phyloP scores from a whole-genome alignment of 2,888 invertebrate genomes.

The Axea sp. region DNA sequence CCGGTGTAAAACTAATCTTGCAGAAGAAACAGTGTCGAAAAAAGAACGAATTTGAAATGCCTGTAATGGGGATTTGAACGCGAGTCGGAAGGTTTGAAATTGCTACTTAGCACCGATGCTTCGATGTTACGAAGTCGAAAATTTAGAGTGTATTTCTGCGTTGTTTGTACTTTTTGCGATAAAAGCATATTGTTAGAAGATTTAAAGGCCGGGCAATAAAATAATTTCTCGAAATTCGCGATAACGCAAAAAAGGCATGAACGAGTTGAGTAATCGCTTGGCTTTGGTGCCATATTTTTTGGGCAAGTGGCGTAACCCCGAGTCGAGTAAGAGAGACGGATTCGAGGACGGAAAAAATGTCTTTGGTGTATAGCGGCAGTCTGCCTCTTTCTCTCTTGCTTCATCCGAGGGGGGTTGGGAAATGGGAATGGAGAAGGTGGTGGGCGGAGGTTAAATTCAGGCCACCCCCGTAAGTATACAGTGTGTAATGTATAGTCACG shows the following conservation, averaged over 20 bases:
- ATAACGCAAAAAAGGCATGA: constrained; percentile 53
- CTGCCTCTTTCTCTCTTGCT: constrained; percentile 59
- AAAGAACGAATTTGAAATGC: too few species aligned
- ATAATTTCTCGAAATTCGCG: constrained; percentile 57
- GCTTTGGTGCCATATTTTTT: constrained; percentile 63
- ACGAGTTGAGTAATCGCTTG: constrained; percentile 61
- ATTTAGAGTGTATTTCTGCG: constrained; percentile 25
- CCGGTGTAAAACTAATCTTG: too few species aligned
- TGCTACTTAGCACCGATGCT: too few species aligned
- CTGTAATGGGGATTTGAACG: too few species aligned
- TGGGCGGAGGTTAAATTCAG: constrained; percentile 73
- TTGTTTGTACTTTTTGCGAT: constrained; percentile 39
- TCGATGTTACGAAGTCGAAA: neutral
- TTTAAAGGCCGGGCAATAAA: constrained; percentile 54
- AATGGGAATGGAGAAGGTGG: constrained; percentile 55
- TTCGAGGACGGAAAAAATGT: constrained; percentile 68
- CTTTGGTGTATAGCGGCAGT: constrained; percentile 70
- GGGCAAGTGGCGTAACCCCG: constrained; percentile 51
- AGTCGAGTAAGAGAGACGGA: constrained; percentile 50
- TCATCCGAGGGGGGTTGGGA: constrained; percentile 64
- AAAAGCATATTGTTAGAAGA: constrained; percentile 52
- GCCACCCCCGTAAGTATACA: constrained; percentile 74
- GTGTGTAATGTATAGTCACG: constrained; percentile 69
- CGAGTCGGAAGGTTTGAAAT: too few species aligned
- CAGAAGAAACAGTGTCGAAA: too few species aligned